These are phyloP conservation scores for Ectropis grisescens DNA, from an alignment of 1,140 invertebrate genomes.

Conservation along the genomic window DNA sequence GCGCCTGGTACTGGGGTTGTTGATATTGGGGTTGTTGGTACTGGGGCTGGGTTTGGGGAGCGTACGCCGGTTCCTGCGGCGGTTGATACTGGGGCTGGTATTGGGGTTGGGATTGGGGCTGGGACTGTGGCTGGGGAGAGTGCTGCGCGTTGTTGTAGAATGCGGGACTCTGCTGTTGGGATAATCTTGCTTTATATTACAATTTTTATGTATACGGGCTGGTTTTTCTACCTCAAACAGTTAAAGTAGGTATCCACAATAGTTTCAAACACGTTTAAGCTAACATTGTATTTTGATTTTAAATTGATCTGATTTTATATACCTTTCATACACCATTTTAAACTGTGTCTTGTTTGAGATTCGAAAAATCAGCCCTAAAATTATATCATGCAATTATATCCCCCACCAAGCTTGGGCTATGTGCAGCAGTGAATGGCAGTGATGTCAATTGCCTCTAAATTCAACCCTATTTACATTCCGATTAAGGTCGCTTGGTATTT, in stretches of 20 bases:
- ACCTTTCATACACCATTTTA: no score
- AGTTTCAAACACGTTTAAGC: no score
- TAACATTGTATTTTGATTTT: no score
- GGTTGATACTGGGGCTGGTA: conserved; percentile 46
- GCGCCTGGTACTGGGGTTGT: conserved; percentile 5
- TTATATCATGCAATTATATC: conserved; percentile 28
- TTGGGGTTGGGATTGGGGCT: conserved; percentile 35
- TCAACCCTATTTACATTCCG: conserved; percentile 14
- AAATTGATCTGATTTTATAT: no score
- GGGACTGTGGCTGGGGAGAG: conserved; percentile 23
- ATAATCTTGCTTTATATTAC: conserved; percentile 16
- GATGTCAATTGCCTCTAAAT: conserved; percentile 17
- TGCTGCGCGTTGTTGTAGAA: conserved; percentile 64
- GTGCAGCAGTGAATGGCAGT: conserved; percentile 35
- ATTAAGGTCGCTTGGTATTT: no score
- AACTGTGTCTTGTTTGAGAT: no score
- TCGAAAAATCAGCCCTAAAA: conserved; percentile 1
- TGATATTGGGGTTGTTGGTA: conserved; percentile 15
- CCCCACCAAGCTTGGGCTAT: conserved; percentile 30
- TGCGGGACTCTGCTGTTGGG: conserved; percentile 55
- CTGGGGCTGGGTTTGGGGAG: conserved; percentile 40
- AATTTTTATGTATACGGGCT: no score
- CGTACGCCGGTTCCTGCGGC: conserved; percentile 33
- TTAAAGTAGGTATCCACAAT: no score
- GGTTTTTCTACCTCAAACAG: no score